Conservation (phyloP, 1,140 invertebrate genomes). For the Ctenoplectra terminalis region DNA sequence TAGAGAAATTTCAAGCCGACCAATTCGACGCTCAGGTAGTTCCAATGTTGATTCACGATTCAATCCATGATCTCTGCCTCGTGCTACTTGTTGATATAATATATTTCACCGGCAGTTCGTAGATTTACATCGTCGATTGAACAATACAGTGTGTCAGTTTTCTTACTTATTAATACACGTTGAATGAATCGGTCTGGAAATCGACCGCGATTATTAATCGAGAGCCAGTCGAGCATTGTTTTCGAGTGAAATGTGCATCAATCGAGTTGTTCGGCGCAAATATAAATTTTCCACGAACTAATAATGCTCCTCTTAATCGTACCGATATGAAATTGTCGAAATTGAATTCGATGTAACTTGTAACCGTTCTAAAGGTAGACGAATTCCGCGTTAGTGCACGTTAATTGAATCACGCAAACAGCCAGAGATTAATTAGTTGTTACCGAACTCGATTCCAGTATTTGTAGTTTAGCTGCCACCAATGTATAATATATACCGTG, state of each 20-base stretch:
- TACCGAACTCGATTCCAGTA: conserved; percentile 37
- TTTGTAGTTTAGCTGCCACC: conserved; percentile 17
- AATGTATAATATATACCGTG: neutral
- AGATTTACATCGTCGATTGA: neutral
- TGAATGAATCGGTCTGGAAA: neutral
- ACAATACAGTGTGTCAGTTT: neutral
- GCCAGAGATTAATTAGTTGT: conserved; percentile 43
- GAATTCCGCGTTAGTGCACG: conserved; percentile 25
- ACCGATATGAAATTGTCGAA: conserved; percentile 13
- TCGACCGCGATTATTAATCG: neutral
- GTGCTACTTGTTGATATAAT: too few species aligned
- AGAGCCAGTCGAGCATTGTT: neutral
- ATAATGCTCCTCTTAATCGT: neutral
- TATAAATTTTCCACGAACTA: conserved; percentile 34
- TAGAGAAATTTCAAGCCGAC: too few species aligned
- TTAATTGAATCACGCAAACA: conserved; percentile 42
- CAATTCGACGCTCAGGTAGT: too few species aligned
- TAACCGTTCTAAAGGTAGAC: neutral
- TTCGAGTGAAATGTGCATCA: neutral
- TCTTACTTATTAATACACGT: neutral
- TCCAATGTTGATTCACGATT: too few species aligned
- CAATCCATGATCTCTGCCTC: too few species aligned
- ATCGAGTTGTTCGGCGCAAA: neutral
- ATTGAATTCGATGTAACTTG: conserved; percentile 23
- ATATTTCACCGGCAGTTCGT: too few species aligned